Conservation (phyloP, 2,113 vertebrate genomes). For the Catharus fuscescens region DNA sequence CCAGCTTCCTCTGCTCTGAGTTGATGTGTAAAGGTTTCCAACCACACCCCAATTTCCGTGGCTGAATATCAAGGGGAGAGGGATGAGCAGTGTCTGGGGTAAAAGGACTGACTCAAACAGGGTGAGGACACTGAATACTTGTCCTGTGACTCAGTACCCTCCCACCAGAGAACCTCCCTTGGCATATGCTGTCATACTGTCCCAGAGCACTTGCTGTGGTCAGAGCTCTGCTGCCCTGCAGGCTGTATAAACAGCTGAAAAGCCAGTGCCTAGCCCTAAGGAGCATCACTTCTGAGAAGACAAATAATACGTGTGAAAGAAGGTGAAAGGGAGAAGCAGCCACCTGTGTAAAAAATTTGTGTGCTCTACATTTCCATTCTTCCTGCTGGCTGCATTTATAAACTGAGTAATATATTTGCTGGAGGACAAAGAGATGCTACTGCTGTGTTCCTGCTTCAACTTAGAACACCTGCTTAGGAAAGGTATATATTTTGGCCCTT, state of each 20-base stretch:
- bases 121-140: background rate
- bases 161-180: background rate
- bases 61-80: background rate
- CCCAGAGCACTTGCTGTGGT: background rate
- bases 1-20: background rate
- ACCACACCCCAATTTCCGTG: background rate
- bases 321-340: conserved; percentile 18
- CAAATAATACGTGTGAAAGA: background rate
- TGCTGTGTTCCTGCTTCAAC: background rate
- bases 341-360: background rate
- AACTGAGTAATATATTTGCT: background rate
- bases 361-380: background rate
- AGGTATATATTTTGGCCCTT: background rate
- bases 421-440: background rate
- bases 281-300: background rate
- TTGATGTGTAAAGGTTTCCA: background rate
- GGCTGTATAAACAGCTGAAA: background rate
- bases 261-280: background rate
- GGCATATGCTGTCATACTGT: background rate
- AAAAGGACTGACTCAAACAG: background rate
- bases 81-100: background rate
- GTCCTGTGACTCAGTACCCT: background rate
- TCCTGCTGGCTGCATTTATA: background rate
- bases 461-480: background rate
- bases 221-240: background rate